Conservation (phyloP, 2,888 invertebrate genomes). For the Shargacucullia verbasci region DNA sequence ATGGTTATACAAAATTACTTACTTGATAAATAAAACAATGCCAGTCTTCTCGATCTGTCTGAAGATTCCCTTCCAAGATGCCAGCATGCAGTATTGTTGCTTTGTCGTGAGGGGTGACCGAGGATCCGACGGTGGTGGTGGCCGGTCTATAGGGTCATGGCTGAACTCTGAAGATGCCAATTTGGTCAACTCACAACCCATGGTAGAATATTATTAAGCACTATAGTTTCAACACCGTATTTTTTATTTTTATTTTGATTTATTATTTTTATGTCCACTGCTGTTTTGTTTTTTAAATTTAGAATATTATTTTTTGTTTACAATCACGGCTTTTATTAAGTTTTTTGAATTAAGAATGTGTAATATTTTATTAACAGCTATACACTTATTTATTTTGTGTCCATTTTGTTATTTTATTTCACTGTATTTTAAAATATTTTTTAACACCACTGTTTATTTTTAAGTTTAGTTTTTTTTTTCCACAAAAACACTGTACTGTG, state of each 20-base stretch:
- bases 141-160: constrained; percentile 86
- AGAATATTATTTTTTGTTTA: not conserved
- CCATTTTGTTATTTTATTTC: not conserved
- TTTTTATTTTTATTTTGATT: not conserved
- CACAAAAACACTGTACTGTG: constrained; percentile 1
- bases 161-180: constrained; percentile 88
- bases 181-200: constrained; percentile 94
- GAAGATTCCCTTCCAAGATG: constrained; percentile 97
- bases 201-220: constrained; percentile 59
- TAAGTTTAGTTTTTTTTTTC: not conserved
- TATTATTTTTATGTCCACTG: not conserved
- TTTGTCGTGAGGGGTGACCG: constrained; percentile 94
- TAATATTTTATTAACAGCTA: not conserved
- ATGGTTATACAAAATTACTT: constrained; percentile 77
- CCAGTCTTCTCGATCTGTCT: constrained; percentile 96
- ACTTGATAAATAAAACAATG: constrained; percentile 96
- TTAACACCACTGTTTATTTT: not conserved
- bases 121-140: constrained; percentile 92
- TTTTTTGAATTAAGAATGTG: constrained; percentile 2
- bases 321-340: not conserved
- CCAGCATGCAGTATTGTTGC: constrained; percentile 96
- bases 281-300: not conserved
- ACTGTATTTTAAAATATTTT: not conserved
- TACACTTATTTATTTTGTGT: not conserved
- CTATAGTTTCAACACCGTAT: not conserved